Conservation (phyloP, 2,888 invertebrate species). For the Baccha elongata region DNA sequence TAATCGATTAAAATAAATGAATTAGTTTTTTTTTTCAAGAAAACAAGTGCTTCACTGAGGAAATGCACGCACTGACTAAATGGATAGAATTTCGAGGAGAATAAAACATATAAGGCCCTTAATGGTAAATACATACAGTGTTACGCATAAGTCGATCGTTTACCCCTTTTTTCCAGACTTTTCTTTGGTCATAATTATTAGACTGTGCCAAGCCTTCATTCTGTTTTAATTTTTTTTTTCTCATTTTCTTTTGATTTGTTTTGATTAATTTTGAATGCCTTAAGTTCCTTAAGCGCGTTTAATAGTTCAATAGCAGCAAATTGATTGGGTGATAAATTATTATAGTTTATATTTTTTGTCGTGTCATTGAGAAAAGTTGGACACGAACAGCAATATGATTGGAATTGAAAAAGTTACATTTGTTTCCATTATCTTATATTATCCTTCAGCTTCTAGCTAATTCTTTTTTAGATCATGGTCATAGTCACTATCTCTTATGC, state of each 20-base stretch:
- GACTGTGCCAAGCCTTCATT: no score
- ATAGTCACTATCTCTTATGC: no score
- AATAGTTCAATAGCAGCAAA: no score
- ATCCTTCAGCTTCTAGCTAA: no score
- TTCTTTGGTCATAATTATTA: slow-evolving; percentile 44
- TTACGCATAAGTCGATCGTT: slow-evolving; percentile 43
- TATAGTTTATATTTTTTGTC: no score
- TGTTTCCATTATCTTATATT: no score
- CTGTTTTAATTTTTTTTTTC: slow-evolving; percentile 7
- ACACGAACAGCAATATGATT: no score
- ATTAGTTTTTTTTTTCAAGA: neutral
- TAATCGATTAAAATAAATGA: slow-evolving; percentile 1
- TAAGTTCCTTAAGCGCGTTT: slow-evolving; percentile 10
- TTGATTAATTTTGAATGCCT: slow-evolving; percentile 3
- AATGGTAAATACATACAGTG: no score
- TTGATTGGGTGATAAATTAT: no score
- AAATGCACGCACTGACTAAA: slow-evolving; percentile 28
- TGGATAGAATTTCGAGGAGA: slow-evolving; percentile 2
- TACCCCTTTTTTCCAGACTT: slow-evolving; percentile 31
- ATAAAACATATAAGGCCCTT: slow-evolving; percentile 39
- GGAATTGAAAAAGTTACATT: no score
- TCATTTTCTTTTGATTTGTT: neutral
- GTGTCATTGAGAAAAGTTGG: no score
- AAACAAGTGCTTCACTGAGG: slow-evolving; percentile 21
- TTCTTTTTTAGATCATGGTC: no score